Evolutionary conservation across 2,797 vertebrate genomes (phyloP), one percentile per base, ranked within the genome.

Genomic region (Pipistrellus pygmaeus): DNA sequence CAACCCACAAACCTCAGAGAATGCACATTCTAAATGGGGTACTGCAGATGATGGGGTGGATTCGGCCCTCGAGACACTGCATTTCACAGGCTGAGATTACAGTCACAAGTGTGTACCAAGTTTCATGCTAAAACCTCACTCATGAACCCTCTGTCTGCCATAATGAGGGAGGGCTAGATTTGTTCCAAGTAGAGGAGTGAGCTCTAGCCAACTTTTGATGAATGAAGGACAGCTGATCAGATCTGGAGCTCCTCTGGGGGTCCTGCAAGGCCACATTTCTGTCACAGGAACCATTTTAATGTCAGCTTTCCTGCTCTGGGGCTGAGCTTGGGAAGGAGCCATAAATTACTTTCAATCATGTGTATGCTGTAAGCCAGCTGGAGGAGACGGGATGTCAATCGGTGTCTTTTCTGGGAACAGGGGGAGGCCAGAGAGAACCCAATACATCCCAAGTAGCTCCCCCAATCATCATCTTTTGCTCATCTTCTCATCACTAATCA

Each of bases 221-320:
- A 55, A 76, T 68, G 91, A 95, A 69, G 35, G 80, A 46, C 81
- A 94, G 89, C 76, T 93, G 95, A 90, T 68, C 27, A 53, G 35
- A 91, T 30, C 14, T 73, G 84, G 77, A 94, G 57, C 32, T 78
- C 77, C 44, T 87, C 60, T 30, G 72, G n/a, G 62, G 72, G 17
- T 87, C 27, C 68, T 27, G 6, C 25, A 89, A 93, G 87, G 87
- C 77, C 95, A 94, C 71, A 41, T 81, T 90, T 82, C 62, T 85
- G 48, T 90, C 93, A 78, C 55, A 87, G 51, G 85, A 32, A 66
- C 62, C 55, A 93, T 78, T 92, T 80, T 46, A 86, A 86, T 64
- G 71, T 88, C 86, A 46, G 35, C 66, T 84, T 94, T 89, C 84
- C 64, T 44, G n/a, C 57, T 82, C 72, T 20, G 48, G 77, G 89